Conservation (phyloP, 1,140 invertebrate species). For the Drosophila carrolli region DNA sequence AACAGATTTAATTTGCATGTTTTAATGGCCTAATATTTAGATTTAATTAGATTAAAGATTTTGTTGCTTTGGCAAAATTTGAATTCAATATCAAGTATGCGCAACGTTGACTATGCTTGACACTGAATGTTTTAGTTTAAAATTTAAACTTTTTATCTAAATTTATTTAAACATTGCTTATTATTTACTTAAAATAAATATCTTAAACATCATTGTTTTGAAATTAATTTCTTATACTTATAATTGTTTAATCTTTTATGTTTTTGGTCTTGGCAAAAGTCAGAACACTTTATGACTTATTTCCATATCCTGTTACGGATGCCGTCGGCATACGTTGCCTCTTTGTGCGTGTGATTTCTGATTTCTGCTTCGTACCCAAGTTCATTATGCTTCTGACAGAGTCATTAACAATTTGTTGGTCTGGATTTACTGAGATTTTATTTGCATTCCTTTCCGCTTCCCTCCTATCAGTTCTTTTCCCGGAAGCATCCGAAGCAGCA, state of each 20-base stretch:
- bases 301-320: constrained; percentile 6
- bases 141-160: neutral
- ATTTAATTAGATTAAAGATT: neutral
- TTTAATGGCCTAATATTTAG: too few relatives aligned
- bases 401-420: constrained; percentile 54
- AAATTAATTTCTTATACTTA: neutral
- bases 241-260: neutral
- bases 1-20: neutral
- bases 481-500: constrained; percentile 21
- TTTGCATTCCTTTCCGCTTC: constrained; percentile 27
- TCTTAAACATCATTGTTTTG: too few relatives aligned
- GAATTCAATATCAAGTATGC: neutral
- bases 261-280: neutral
- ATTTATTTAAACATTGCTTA: too few relatives aligned
- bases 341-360: constrained; percentile 23
- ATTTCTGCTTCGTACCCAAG: constrained; percentile 39
- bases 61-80: neutral
- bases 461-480: constrained; percentile 10
- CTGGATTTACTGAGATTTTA: constrained; percentile 53
- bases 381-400: constrained; percentile 57
- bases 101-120: neutral
- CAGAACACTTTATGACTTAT: constrained; percentile 29
- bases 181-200: too few relatives aligned
- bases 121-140: too few relatives aligned
- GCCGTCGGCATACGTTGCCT: constrained; percentile 10